A percentile compares a stretch with the other conserved stretches of the same genome.
These are phyloP conservation scores for Haplochromis burtoni DNA, from an alignment of 2,113 vertebrate genomes.

Conservation along the genomic window DNA sequence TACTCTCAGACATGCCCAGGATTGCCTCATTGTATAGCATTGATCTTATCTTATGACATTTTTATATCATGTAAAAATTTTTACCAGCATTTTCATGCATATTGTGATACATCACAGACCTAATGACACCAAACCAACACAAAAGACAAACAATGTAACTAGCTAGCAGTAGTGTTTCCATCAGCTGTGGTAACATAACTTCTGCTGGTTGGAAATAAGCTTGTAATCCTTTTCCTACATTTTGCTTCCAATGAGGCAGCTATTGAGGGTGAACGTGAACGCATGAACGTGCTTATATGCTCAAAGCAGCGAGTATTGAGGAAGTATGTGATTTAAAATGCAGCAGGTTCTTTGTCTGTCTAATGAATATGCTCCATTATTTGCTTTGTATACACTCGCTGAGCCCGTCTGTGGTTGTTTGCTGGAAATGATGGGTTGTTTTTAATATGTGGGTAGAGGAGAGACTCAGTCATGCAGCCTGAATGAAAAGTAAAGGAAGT, in stretches of 20 bases:
- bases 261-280: neutral
- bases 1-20: neutral
- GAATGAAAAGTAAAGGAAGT: neutral
- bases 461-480: neutral
- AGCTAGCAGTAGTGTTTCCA: neutral
- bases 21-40: neutral
- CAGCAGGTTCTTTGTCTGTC: neutral
- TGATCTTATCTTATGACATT: neutral
- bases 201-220: neutral
- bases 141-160: neutral
- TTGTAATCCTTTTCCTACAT: neutral
- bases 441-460: neutral
- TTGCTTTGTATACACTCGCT: neutral
- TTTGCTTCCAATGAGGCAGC: neutral
- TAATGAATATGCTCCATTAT: neutral
- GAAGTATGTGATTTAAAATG: neutral
- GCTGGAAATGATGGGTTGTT: neutral
- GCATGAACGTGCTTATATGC: rapidly evolving
- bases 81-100: neutral
- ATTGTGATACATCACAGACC: neutral
- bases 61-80: rapidly evolving
- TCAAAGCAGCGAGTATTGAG: neutral
- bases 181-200: neutral
- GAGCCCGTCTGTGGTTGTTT: neutral
- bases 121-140: neutral